These are phyloP conservation scores for Gambusia affinis DNA, from an alignment of 2,113 vertebrate genomes.

Conservation along the genomic window DNA sequence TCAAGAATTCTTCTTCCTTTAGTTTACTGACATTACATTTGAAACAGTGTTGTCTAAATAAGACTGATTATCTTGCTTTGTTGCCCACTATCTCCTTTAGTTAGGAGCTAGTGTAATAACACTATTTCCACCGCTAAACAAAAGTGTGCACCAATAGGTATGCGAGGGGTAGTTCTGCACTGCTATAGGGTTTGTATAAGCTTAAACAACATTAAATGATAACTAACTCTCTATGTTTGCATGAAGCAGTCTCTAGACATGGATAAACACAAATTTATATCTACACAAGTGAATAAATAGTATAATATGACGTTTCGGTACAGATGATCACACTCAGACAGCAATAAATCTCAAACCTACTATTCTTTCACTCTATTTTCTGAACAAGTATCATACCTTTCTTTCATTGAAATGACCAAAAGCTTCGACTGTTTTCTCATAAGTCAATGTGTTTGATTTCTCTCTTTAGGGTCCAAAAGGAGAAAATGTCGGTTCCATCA, in stretches of 20 bases:
- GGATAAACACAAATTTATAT: background rate
- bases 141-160: background rate
- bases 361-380: background rate
- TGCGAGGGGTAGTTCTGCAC: too few species aligned
- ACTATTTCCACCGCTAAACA: background rate
- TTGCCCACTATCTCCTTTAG: too few species aligned
- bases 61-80: too few species aligned
- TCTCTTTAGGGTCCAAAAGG: slow-evolving; percentile 91
- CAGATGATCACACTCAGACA: too few species aligned
- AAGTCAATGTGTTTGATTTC: slow-evolving; percentile 53
- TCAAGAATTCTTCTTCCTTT: too few species aligned
- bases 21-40: too few species aligned
- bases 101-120: too few species aligned
- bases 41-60: too few species aligned
- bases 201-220: too few species aligned
- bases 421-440: background rate
- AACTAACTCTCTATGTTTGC: background rate
- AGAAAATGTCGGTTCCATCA: slow-evolving; percentile 96
- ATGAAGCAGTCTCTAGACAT: background rate
- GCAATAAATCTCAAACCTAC: too few species aligned
- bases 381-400: background rate
- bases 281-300: background rate
- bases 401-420: background rate
- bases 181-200: too few species aligned
- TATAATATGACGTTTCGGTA: background rate